Base-by-base conservation (phyloP, 2,797 vertebrate genomes). In the Chelmon rostratus region DNA sequence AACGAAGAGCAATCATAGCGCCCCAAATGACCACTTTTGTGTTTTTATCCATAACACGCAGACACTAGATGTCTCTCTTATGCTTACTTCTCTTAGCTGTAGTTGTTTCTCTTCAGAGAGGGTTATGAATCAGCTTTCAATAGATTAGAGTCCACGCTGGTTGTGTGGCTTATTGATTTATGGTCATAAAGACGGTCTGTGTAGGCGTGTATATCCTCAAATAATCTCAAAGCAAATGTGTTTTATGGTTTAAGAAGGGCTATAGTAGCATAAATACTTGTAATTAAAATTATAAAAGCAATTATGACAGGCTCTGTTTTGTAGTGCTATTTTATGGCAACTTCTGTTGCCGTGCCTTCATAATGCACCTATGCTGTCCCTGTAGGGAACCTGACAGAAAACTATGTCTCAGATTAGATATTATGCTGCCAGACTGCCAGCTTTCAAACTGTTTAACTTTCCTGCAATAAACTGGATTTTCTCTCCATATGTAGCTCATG, bases 31-130 rank as follows among this genome's bases (percentile, higher is more conserved):
- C 18, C 11, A 68, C 67, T 76, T 74, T 70, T 18, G 5, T 18
- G 31, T 59, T 57, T 47, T 40, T 63, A 42, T 56, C 49, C 57
- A 33, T 19, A 64, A 63, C 5, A 63, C 35, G 38, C 68, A 63
- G 38, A 81, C 87, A 68, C 80, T 90, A 79, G 81, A 89, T 78
- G 88, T 87, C 80, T 72, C 58, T 84, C 63, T 59, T 16, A 9
- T 25, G 23, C 18, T 6, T 25, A 47, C 31, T 15, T 19, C 37
- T 40, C 6, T 65, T 5, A 74, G 13, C 42, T 69, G 50, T 54
- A 38, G 59, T 72, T 75, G 21, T 33, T 71, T 69, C 33, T 77
- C 42, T 56, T 64, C 11, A 47, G 21, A 42, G n/a, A 70, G 64
- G 46, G 79, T 49, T 52, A 38, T 79, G 7, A 66, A 74, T 31